A percentile compares a stretch with the other conserved stretches of the same genome.
phyloP scores from a whole-genome alignment of 2,888 invertebrate species.

The Athripsodes cinereus region DNA sequence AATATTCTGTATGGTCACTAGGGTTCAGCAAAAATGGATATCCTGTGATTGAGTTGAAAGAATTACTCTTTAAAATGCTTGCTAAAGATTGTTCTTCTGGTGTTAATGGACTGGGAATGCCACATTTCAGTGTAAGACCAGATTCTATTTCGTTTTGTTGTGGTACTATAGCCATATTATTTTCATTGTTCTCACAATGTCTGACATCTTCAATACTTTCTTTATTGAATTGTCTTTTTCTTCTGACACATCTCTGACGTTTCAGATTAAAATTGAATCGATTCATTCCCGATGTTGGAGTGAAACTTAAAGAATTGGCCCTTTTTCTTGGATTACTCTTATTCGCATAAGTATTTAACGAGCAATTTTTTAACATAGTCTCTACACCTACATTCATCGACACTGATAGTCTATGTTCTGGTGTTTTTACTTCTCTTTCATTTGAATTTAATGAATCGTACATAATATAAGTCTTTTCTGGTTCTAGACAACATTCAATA shows the following conservation, averaged over 20 bases:
- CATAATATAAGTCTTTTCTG: constrained; percentile 37
- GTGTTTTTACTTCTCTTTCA: constrained; percentile 48
- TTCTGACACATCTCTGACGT: constrained; percentile 53
- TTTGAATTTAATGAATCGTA: constrained; percentile 47
- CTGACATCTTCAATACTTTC: constrained; percentile 19
- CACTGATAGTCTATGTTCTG: constrained; percentile 34
- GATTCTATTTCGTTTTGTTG: constrained; percentile 33
- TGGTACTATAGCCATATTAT: constrained; percentile 23
- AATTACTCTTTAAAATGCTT: constrained; percentile 37
- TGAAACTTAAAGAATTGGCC: constrained; percentile 37
- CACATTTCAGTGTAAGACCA: constrained; percentile 42
- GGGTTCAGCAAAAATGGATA: constrained; percentile 26
- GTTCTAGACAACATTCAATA: constrained; percentile 20
- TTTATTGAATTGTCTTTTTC: constrained; percentile 37
- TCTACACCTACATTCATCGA: constrained; percentile 12
- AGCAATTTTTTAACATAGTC: constrained; percentile 18
- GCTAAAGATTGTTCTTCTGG: constrained; percentile 38
- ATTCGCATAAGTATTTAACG: constrained; percentile 1
- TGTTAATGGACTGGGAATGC: constrained; percentile 42
- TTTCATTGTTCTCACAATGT: background rate
- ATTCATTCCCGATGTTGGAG: constrained; percentile 38
- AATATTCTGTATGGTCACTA: constrained; percentile 10
- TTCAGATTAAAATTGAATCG: constrained; percentile 41
- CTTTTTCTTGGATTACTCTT: constrained; percentile 17
- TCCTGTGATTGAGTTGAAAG: constrained; percentile 33